Evolutionary conservation across 2,888 invertebrate genomes (phyloP), one percentile per base, ranked within the genome.

Genomic region (Athalia rosae): DNA sequence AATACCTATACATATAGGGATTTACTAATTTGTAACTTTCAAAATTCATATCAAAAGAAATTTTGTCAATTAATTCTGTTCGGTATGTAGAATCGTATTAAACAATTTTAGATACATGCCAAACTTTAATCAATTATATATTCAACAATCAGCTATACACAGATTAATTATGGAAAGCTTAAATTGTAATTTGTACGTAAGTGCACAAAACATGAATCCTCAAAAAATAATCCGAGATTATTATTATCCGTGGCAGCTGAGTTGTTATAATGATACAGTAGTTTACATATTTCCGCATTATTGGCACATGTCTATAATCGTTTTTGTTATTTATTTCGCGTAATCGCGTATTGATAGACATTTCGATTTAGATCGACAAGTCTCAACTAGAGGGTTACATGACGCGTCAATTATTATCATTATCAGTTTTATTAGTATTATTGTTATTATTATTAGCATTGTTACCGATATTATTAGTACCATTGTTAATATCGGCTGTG

Each of bases 21-120:
- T 66, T 48, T 45, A 6, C 15, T 62, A n/a, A 3, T 66, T 66
- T 11, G 50, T 48, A 66, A 66, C 9, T 13, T 28, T 28, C 28
- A 15, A 15, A n/a, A 47, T 43, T 48, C 9, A 48, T 66, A 66
- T 48, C 15, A 66, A 66, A 66, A 47, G 48, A 66, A 66, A 66
- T 59, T 64, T 48, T 45, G 64, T 64, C 64, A 64, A 64, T 28
- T 28, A 28, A 28, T 64, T 64, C 15, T 64, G 13, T 63, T 45
- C 47, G 7, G 4, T 47, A 47, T 13, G n/a, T 64, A 64, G 63
- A 28, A 28, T 28, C 28, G 28, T 28, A 28, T 28, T 28, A 28
- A 28, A 28, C 28, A 28, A 28, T 28, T 28, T 28, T 28, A 28
- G 28, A 28, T 28, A 28, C 28, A 28, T 28, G 28, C 28, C 28